Conservation (phyloP, 2,888 invertebrate genomes). For the Rhopalosiphum nymphaeae region DNA sequence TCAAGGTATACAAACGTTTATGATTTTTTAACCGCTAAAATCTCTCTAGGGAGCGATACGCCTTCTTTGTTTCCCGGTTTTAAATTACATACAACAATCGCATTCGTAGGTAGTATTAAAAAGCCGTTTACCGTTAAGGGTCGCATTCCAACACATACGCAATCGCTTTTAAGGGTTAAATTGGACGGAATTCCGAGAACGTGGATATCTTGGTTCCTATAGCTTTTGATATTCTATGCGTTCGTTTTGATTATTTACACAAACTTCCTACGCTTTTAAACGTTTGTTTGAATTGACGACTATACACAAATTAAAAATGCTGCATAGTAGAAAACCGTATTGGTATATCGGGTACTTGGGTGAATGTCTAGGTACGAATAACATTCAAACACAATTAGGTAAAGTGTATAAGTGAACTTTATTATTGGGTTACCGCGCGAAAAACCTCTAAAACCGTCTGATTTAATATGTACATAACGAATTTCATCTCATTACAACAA, state of each 20-base stretch:
- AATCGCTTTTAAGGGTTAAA: slow-evolving; percentile 39
- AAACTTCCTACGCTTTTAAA: slow-evolving; percentile 20
- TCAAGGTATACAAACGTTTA: slow-evolving; percentile 27
- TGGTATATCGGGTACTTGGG: neutral
- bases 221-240: neutral
- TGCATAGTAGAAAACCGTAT: neutral
- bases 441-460: neutral
- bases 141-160: slow-evolving; percentile 19
- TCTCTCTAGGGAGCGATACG: neutral
- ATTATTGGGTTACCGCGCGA: slow-evolving; percentile 3
- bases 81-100: slow-evolving; percentile 41
- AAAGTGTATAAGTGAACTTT: neutral
- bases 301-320: neutral
- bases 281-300: slow-evolving; percentile 37
- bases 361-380: neutral
- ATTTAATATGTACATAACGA: slow-evolving; percentile 41
- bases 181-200: slow-evolving; percentile 41
- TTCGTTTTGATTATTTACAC: slow-evolving; percentile 43
- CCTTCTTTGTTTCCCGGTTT: slow-evolving; percentile 13
- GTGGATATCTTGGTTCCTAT: neutral
- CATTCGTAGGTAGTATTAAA: slow-evolving; percentile 14
- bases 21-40: slow-evolving; percentile 49
- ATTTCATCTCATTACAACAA: slow-evolving; percentile 26
- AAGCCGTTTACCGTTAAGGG: slow-evolving; percentile 36
- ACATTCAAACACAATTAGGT: slow-evolving; percentile 8